Conservation (phyloP, 2,797 vertebrate genomes). For the Poeciliopsis paucimaculata region DNA sequence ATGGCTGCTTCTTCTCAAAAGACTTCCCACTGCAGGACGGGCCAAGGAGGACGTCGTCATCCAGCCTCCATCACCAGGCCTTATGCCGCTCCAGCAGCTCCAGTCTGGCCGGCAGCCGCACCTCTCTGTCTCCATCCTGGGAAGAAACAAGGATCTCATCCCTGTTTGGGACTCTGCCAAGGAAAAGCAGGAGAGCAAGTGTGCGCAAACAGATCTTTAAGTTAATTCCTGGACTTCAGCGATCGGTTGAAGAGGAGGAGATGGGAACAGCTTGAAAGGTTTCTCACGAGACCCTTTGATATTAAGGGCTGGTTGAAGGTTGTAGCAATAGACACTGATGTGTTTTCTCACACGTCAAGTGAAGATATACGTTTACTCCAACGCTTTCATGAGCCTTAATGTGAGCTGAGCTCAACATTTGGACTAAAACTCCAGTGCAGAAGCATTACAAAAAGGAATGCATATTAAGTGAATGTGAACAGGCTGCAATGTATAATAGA, state of each 20-base stretch:
- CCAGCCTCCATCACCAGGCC: slow-evolving; percentile 73
- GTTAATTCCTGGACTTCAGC: slow-evolving; percentile 90
- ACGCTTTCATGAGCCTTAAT: slow-evolving; percentile 3
- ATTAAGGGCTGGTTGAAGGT: neutral
- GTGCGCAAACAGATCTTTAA: slow-evolving; percentile 89
- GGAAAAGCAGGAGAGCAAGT: slow-evolving; percentile 82
- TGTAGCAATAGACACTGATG: slow-evolving; percentile 14
- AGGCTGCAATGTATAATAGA: slow-evolving; percentile 16
- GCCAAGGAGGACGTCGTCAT: slow-evolving; percentile 34
- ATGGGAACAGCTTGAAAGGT: slow-evolving; percentile 39
- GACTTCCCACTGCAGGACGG: slow-evolving; percentile 44
- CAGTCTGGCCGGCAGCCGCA: slow-evolving; percentile 83
- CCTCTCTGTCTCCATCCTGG: slow-evolving; percentile 86
- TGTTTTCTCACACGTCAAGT: slow-evolving; percentile 1
- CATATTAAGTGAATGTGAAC: slow-evolving; percentile 35
- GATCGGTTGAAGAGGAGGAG: slow-evolving; percentile 90
- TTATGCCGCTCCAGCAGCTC: slow-evolving; percentile 81
- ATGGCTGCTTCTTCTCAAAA: slow-evolving; percentile 81
- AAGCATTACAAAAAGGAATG: slow-evolving; percentile 57
- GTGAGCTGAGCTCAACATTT: slow-evolving; percentile 9
- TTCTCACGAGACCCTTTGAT: neutral
- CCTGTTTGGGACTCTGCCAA: slow-evolving; percentile 90
- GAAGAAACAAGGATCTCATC: slow-evolving; percentile 74
- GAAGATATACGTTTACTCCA: slow-evolving; percentile 22
- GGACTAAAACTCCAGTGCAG: slow-evolving; percentile 25